These are phyloP conservation scores for Tubulanus polymorphus DNA, from an alignment of 2,888 invertebrate genomes.

Conservation along the genomic window DNA sequence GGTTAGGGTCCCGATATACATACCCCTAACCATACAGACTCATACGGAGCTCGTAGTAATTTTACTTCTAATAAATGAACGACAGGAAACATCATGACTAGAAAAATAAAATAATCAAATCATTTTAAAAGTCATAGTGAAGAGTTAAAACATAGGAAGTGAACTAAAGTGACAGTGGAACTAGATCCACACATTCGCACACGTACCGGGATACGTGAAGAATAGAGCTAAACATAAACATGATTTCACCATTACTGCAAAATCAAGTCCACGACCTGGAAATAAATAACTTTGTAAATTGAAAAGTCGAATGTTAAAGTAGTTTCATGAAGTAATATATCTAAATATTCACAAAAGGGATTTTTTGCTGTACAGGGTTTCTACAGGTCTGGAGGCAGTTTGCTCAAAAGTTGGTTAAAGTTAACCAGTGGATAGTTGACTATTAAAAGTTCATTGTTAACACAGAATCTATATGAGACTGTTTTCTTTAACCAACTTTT, in stretches of 20 bases:
- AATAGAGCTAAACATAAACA: conserved; percentile 55
- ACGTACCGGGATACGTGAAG: conserved; percentile 55
- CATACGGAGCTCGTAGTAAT: conserved; percentile 33
- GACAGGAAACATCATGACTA: conserved; percentile 54
- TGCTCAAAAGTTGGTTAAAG: too few relatives aligned
- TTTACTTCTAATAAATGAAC: conserved; percentile 44
- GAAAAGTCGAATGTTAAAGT: too few relatives aligned
- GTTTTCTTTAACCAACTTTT: too few relatives aligned
- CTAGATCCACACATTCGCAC: not conserved
- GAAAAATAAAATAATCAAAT: conserved; percentile 18
- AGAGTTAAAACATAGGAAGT: not conserved
- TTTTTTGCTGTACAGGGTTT: too few relatives aligned
- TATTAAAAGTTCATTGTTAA: too few relatives aligned
- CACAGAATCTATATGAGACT: too few relatives aligned
- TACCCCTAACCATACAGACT: conserved; percentile 42
- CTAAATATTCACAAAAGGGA: too few relatives aligned
- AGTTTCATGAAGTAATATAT: too few relatives aligned
- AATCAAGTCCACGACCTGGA: conserved; percentile 36
- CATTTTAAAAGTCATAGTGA: not conserved
- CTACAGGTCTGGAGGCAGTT: too few relatives aligned
- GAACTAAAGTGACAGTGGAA: not conserved
- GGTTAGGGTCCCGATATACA: too few relatives aligned
- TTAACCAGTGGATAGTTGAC: too few relatives aligned
- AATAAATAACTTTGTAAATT: conserved; percentile 2
- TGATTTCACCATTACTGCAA: conserved; percentile 54